Evolutionary conservation across 2,888 invertebrate genomes (phyloP), one percentile per base, ranked within the genome.

Genomic region (Sericinus montela): DNA sequence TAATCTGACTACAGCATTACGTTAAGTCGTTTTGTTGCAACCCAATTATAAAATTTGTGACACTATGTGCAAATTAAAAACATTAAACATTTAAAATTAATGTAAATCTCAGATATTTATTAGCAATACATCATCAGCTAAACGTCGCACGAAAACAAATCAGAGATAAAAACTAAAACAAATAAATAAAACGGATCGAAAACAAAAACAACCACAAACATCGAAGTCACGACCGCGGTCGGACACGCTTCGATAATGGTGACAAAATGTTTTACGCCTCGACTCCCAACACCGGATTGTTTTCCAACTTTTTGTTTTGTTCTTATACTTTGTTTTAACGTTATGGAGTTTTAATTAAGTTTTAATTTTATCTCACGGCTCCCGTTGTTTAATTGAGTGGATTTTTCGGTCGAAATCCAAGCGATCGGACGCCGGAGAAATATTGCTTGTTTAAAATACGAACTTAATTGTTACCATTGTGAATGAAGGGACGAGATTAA

Each of bases 261-360:
- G 78, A 78, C 78, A 78, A 78, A 77, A 72, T 75, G 76, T 70
- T 78, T 76, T 75, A 78, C 78, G 75, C 77, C 75, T 67, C 57
- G 58, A 35, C 45, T 48, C 55, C 58, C 51, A 54, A 53, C 53
- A 57, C 45, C 23, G 60, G 62, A 58, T 65, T 59, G 58, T 54
- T 62, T 63, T 55, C 53, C 39, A 56, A 60, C 56, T 49, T 61
- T 61, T 60, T 60, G 56, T 62, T 60, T 35, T 10, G 15, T 29
- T 28, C 36, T 29, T 41, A 29, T 35, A 35, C 35, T 49, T 35
- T 38, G 44, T 39, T 39, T 44, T 39, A 43, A 69, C 66, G 63
- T 75, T 80, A 82, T 80, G 71, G 78, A 76, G 72, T 75, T 85
- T 86, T 86, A 84, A 86, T 85, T 85, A 85, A 85, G 79, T 78